Conservation (phyloP, 2,888 invertebrate genomes). For the Aquatica leii region DNA sequence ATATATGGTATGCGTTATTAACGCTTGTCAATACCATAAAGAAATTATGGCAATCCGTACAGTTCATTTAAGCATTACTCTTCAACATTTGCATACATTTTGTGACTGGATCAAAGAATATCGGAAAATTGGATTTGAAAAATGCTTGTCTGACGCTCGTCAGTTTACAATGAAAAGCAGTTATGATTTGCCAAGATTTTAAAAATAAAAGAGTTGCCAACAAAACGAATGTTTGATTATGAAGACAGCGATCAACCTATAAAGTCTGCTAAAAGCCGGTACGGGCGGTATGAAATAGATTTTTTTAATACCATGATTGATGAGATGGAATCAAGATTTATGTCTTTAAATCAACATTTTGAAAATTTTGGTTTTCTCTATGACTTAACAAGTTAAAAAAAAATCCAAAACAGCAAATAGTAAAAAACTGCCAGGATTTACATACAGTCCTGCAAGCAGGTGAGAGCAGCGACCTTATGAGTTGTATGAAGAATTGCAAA, state of each 20-base stretch:
- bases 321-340: not conserved
- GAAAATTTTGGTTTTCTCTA: conserved; percentile 1
- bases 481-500: not conserved
- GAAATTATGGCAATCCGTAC: not conserved
- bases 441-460: not conserved
- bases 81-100: not conserved
- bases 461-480: not conserved
- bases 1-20: not conserved
- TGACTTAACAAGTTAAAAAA: not conserved
- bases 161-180: not conserved
- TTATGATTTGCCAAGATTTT: conserved; percentile 1
- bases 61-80: not conserved
- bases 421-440: not conserved
- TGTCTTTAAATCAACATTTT: no score
- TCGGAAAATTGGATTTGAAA: no score
- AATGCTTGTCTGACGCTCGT: no score
- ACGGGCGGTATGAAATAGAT: not conserved
- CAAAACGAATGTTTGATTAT: not conserved
- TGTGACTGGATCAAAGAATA: no score
- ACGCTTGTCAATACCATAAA: not conserved
- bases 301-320: not conserved
- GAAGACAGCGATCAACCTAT: not conserved
- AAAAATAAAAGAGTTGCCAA: not conserved
- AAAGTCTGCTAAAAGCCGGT: not conserved
- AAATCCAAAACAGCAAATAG: no score